Conservation (phyloP, 2,797 vertebrate species). For the Gymnothorax reevesii region DNA sequence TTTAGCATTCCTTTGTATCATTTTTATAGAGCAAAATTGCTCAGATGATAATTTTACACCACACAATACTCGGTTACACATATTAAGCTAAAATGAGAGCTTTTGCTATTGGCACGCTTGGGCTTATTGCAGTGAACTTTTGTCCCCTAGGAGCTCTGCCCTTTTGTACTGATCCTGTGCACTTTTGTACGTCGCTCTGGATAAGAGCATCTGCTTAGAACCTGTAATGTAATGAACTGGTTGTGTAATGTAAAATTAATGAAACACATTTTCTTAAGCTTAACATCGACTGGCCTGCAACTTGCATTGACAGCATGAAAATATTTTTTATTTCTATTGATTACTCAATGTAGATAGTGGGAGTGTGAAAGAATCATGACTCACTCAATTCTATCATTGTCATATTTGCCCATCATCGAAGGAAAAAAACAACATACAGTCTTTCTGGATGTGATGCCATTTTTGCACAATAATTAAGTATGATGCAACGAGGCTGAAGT, state of each 20-base stretch:
- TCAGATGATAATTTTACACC: background rate
- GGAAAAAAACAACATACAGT: too few species aligned
- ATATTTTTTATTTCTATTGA: background rate
- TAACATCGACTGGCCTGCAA: conserved; percentile 1
- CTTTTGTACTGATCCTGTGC: too few species aligned
- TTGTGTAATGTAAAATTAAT: conserved; percentile 2
- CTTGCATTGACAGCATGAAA: background rate
- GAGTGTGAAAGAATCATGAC: too few species aligned
- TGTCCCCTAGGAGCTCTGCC: too few species aligned
- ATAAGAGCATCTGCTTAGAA: too few species aligned
- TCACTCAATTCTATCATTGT: too few species aligned
- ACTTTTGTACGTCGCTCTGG: too few species aligned
- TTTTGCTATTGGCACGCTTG: background rate
- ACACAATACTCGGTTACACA: background rate
- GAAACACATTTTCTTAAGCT: conserved; percentile 2
- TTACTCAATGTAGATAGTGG: background rate
- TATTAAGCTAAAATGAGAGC: background rate
- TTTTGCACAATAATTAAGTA: too few species aligned
- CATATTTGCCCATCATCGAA: too few species aligned
- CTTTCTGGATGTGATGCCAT: too few species aligned
- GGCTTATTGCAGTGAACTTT: conserved; percentile 17
- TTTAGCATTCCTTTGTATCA: background rate
- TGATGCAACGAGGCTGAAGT: too few species aligned
- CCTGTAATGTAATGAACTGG: too few species aligned
- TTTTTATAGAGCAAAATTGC: background rate